Base-by-base conservation (phyloP, 1,140 invertebrate genomes). In the Drosophila busckii region DNA sequence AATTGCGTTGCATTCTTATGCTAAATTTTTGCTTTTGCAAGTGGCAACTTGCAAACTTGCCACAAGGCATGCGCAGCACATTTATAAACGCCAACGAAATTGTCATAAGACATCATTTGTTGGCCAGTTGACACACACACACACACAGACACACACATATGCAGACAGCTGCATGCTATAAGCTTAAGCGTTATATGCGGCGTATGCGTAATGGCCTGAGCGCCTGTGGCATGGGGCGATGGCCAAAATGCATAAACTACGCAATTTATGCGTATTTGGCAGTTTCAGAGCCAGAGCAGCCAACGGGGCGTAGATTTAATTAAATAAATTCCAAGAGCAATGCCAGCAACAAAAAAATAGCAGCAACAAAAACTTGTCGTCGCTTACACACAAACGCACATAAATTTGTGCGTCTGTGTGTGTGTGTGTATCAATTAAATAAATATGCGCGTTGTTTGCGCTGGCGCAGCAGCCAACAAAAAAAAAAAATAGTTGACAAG, bases 261-360 rank as follows among this genome's bases (percentile, higher is more conserved):
- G 49, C 50, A 84, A 84, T 84, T 84, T 84, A 84, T 84, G 71
- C 52, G 44, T 68, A 70, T 70, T 71, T 70, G 49, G 56, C 48
- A 38, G 50, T 55, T n/a, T 52, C 49, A 53, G 53, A 53, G 45
- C 35, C 9, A 32, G 12, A 45, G 40, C 53, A 59, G 75, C 48
- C 75, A 69, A 78, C 75, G 73, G 73, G 73, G 73, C 75, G 75
- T 82, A 75, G 65, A 82, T 82, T 84, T 84, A 84, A 84, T 84
- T 84, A 84, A 84, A 84, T 84, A 84, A 84, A 84, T 85, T 84
- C 69, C 69, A 66, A 62, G 59, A 69, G 54, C 58, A 41, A 62
- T 26, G 64, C 59, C 44, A 35, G 20, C 50, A 17, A 50, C 65
- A 32, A 23, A 25, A 10, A 22, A 12, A 48, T 17, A 15, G 10